Conservation (phyloP, 2,888 invertebrate species). For the Priocnemis perturbator region DNA sequence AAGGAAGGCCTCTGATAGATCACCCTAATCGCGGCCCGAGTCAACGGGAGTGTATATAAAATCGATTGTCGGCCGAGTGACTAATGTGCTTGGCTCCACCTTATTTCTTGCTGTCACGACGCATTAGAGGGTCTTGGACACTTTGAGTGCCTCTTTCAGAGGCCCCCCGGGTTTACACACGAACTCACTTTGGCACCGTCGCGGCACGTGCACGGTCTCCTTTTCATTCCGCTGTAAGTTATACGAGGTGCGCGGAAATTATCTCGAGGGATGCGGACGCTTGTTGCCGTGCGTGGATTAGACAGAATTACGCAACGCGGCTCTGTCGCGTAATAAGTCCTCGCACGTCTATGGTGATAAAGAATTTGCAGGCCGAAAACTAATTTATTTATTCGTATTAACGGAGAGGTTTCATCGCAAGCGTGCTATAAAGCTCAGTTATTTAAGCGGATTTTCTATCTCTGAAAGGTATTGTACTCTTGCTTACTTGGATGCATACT, state of each 20-base stretch:
- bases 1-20: not conserved
- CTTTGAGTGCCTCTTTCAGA: constrained; percentile 50
- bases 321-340: too few relatives aligned
- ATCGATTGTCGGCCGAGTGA: constrained; percentile 36
- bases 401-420: too few relatives aligned
- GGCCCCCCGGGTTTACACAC: constrained; percentile 36
- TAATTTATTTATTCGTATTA: too few relatives aligned
- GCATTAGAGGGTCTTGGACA: constrained; percentile 44
- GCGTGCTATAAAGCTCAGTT: too few relatives aligned
- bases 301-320: too few relatives aligned
- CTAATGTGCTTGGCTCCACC: constrained; percentile 39
- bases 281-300: too few relatives aligned
- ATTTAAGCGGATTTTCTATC: too few relatives aligned
- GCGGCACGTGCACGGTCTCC: not conserved
- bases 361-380: too few relatives aligned
- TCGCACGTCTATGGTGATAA: too few relatives aligned
- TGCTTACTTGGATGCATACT: too few relatives aligned
- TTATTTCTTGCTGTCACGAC: constrained; percentile 43
- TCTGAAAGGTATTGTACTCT: too few relatives aligned
- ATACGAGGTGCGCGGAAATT: constrained; percentile 2
- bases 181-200: constrained; percentile 37
- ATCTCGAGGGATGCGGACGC: not conserved
- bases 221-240: not conserved
- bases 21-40: not conserved
- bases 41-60: constrained; percentile 18